These are phyloP conservation scores for Battus philenor DNA, from an alignment of 1,140 invertebrate genomes.

Conservation along the genomic window DNA sequence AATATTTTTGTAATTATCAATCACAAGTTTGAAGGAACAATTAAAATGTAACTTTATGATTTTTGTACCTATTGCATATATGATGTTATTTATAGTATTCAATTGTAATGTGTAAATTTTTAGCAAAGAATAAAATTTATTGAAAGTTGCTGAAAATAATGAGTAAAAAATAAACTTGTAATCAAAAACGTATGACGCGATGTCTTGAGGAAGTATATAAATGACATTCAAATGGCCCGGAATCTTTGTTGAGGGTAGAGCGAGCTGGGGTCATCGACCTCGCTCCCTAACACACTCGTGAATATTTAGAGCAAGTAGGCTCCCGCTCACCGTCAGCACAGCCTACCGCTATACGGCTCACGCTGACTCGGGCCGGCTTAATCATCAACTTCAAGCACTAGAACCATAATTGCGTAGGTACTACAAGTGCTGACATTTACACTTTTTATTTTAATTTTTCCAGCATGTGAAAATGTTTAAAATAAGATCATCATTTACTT, in stretches of 20 bases:
- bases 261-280: slow-evolving; percentile 50
- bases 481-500: too few relatives aligned
- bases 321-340: slow-evolving; percentile 51
- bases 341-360: slow-evolving; percentile 60
- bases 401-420: slow-evolving; percentile 47
- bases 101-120: too few relatives aligned
- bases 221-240: slow-evolving; percentile 35
- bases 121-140: too few relatives aligned
- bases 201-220: slow-evolving; percentile 17
- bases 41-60: too few relatives aligned
- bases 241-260: slow-evolving; percentile 43
- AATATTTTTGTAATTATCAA: too few relatives aligned
- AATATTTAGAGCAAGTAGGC: slow-evolving; percentile 68
- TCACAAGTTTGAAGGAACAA: too few relatives aligned
- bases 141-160: too few relatives aligned
- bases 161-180: too few relatives aligned
- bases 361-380: slow-evolving; percentile 64
- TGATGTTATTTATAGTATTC: too few relatives aligned
- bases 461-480: not conserved
- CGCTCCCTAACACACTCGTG: slow-evolving; percentile 67
- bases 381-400: slow-evolving; percentile 58
- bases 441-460: slow-evolving; percentile 6
- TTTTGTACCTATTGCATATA: too few relatives aligned
- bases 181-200: too few relatives aligned
- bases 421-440: slow-evolving; percentile 20